A percentile compares a stretch with the other conserved stretches of the same genome.
Conservation (phyloP, 1,140 invertebrate species). For the Augochlora pura region DNA sequence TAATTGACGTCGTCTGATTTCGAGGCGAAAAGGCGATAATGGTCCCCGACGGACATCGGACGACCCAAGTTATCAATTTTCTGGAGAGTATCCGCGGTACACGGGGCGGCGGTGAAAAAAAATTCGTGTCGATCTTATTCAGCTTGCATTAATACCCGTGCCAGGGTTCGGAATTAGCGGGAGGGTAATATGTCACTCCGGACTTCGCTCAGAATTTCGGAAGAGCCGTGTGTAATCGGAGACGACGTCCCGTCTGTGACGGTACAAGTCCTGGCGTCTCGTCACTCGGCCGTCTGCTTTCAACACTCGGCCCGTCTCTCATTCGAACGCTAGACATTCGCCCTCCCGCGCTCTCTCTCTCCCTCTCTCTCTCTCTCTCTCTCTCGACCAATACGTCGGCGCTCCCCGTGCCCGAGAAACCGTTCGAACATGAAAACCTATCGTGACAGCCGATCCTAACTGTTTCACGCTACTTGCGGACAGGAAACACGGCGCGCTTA, state of each 20-base stretch:
- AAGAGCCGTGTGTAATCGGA: conserved; percentile 67
- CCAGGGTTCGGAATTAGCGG: conserved; percentile 7
- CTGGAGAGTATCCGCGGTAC: too few species aligned
- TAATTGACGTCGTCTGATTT: too few species aligned
- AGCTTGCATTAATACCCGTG: conserved; percentile 25
- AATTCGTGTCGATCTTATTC: neutral
- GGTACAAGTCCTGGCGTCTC: conserved; percentile 67
- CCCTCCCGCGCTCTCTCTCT: conserved; percentile 57
- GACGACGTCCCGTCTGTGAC: conserved; percentile 68
- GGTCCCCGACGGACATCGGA: too few species aligned
- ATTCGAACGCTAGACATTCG: conserved; percentile 67
- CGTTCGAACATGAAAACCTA: conserved; percentile 65
- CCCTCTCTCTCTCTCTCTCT: too few species aligned
- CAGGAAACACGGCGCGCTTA: conserved; percentile 23
- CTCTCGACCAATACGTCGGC: conserved; percentile 62
- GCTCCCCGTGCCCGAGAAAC: conserved; percentile 52
- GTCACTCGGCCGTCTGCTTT: conserved; percentile 73
- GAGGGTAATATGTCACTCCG: conserved; percentile 37
- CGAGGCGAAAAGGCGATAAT: too few species aligned
- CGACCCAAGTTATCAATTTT: too few species aligned
- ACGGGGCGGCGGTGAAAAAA: neutral
- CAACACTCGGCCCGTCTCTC: conserved; percentile 72
- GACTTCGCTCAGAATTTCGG: conserved; percentile 60
- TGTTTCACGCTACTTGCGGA: conserved; percentile 45
- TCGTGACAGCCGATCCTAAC: conserved; percentile 63